Conservation (phyloP, 2,113 vertebrate species). For the Hippopotamus amphibius region DNA sequence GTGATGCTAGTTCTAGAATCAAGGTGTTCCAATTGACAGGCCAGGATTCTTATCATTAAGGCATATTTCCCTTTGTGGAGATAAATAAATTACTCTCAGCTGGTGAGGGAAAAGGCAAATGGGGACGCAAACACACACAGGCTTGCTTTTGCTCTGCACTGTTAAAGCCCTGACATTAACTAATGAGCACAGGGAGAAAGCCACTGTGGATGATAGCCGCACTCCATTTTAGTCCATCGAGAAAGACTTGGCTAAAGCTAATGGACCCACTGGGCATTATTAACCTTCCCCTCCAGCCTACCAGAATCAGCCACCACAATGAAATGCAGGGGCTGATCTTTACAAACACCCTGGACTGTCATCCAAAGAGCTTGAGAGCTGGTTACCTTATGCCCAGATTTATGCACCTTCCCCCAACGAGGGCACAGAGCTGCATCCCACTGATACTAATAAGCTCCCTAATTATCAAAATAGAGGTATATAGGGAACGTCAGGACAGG, state of each 20-base stretch:
- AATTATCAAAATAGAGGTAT: slow-evolving; percentile 22
- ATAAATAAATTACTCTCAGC: slow-evolving; percentile 69
- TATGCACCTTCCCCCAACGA: slow-evolving; percentile 8
- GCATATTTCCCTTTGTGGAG: slow-evolving; percentile 54
- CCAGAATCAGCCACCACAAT: slow-evolving; percentile 49
- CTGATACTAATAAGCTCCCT: slow-evolving; percentile 24
- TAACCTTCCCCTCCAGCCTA: slow-evolving; percentile 57
- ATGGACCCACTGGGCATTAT: slow-evolving; percentile 68
- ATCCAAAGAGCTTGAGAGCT: neutral
- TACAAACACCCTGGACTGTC: slow-evolving; percentile 27
- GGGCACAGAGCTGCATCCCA: neutral
- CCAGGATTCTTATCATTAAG: slow-evolving; percentile 38
- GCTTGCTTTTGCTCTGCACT: slow-evolving; percentile 58
- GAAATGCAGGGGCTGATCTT: neutral
- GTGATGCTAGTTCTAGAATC: slow-evolving; percentile 31
- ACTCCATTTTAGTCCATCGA: slow-evolving; percentile 61
- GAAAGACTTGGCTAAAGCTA: slow-evolving; percentile 69
- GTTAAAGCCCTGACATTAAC: slow-evolving; percentile 71
- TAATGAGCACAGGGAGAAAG: slow-evolving; percentile 70
- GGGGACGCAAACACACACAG: slow-evolving; percentile 52
- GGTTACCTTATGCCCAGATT: slow-evolving; percentile 38
- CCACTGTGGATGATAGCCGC: neutral
- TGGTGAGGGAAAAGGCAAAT: slow-evolving; percentile 64
- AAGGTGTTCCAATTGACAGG: slow-evolving; percentile 56
- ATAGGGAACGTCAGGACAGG: neutral